A percentile compares a stretch with the other conserved stretches of the same genome.
Conservation (phyloP, 1,140 invertebrate genomes). For the Oedothorax gibbosus region DNA sequence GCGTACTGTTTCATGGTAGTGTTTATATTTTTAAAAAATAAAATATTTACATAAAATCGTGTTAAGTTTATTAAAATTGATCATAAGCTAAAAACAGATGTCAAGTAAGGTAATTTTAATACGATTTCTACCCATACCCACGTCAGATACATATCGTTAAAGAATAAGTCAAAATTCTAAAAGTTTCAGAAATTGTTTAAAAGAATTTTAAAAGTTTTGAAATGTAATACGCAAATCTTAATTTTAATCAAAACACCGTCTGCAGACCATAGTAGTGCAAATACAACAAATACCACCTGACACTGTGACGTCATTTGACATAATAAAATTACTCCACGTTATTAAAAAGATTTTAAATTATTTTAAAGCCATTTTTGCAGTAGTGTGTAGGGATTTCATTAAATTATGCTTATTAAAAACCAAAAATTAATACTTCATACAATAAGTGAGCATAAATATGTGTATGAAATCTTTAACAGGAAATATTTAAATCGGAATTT, state of each 20-base stretch:
- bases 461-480: not conserved
- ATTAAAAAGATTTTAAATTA: constrained; percentile 7
- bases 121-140: too few species aligned
- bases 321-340: constrained; percentile 46
- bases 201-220: constrained; percentile 2
- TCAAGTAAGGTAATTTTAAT: not conserved
- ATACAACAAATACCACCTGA: constrained; percentile 27
- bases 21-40: too few species aligned
- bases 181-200: not conserved
- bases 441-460: too few species aligned
- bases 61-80: too few species aligned
- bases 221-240: not conserved
- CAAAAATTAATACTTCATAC: too few species aligned
- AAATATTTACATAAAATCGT: too few species aligned
- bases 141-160: too few species aligned
- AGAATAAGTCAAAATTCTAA: too few species aligned
- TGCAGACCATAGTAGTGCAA: not conserved
- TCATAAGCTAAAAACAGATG: constrained; percentile 6
- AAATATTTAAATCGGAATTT: not conserved
- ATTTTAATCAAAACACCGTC: constrained; percentile 18
- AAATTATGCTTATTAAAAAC: too few species aligned
- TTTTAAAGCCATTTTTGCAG: too few species aligned
- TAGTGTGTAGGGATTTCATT: too few species aligned
- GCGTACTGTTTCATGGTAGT: too few species aligned
- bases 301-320: constrained; percentile 37